These are phyloP conservation scores for Apamea crenata DNA, from an alignment of 2,888 invertebrate species.

Conservation along the genomic window DNA sequence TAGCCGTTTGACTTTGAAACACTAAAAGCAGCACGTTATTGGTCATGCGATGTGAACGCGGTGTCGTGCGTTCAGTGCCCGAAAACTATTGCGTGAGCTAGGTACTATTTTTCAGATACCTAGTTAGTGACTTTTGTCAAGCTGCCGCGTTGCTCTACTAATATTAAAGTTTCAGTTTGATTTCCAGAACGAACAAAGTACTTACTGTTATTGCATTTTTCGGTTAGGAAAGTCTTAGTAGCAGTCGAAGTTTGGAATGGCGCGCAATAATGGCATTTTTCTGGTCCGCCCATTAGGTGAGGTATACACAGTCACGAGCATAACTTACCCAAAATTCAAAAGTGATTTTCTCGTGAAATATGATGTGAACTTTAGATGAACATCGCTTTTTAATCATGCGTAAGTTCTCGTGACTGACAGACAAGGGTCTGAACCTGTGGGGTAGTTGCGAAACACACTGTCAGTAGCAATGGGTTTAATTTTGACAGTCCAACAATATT, in stretches of 20 bases:
- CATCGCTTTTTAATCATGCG: neutral
- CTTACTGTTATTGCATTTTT: slow-evolving; percentile 36
- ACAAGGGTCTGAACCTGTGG: neutral
- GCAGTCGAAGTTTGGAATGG: slow-evolving; percentile 7
- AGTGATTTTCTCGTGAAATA: neutral
- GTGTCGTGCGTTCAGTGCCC: slow-evolving; percentile 52
- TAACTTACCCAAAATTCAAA: neutral
- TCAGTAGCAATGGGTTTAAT: no score
- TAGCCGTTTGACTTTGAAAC: slow-evolving; percentile 55
- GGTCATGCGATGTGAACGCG: slow-evolving; percentile 57
- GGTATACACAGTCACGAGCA: neutral
- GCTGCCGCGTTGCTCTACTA: slow-evolving; percentile 5
- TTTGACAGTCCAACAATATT: no score
- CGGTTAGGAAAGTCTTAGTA: slow-evolving; percentile 11
- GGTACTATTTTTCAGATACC: slow-evolving; percentile 30
- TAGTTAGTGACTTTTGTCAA: slow-evolving; percentile 37
- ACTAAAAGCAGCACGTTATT: slow-evolving; percentile 43
- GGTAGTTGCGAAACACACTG: no score
- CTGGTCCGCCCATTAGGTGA: neutral
- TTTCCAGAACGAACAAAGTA: slow-evolving; percentile 20
- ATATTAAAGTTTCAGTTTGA: slow-evolving; percentile 39
- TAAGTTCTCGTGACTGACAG: neutral
- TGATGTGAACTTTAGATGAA: neutral
- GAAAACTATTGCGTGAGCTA: slow-evolving; percentile 63
- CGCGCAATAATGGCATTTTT: slow-evolving; percentile 11